These are phyloP conservation scores for Muscicapa striata DNA, from an alignment of 2,797 vertebrate genomes.

Conservation along the genomic window DNA sequence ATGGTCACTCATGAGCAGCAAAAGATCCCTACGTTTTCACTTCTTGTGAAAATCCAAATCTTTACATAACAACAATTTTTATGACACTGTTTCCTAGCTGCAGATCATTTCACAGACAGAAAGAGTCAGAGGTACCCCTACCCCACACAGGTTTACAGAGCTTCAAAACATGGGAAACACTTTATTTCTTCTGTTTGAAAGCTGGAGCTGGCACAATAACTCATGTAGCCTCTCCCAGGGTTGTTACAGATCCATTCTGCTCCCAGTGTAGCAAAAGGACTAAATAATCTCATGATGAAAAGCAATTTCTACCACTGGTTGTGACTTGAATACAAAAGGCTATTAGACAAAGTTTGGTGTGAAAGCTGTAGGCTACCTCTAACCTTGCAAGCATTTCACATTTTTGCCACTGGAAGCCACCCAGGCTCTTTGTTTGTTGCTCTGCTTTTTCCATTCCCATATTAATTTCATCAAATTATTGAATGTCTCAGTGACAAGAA, in stretches of 20 bases:
- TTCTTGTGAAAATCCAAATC: background rate
- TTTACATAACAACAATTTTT: background rate
- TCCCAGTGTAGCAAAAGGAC: background rate
- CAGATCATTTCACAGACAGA: background rate
- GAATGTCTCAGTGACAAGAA: background rate
- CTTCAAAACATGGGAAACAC: background rate
- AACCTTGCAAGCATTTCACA: slow-evolving; percentile 31
- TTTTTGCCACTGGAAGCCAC: background rate
- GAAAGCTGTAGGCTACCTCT: slow-evolving; percentile 40
- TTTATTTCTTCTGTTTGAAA: background rate
- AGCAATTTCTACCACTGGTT: background rate
- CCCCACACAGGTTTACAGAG: background rate
- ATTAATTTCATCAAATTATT: background rate
- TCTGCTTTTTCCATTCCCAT: background rate
- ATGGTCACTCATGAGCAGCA: background rate
- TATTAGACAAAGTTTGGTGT: slow-evolving; percentile 15
- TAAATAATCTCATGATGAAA: background rate
- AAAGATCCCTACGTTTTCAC: background rate
- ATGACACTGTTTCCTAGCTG: background rate
- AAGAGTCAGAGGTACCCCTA: background rate
- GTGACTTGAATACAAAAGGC: slow-evolving; percentile 35
- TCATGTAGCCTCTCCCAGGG: background rate
- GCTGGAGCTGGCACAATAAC: background rate
- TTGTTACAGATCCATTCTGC: background rate
- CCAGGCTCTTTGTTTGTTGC: background rate